A percentile compares a stretch with the other conserved stretches of the same genome.
phyloP scores from a whole-genome alignment of 2,888 invertebrate genomes.

The Hybos culiciformis region DNA sequence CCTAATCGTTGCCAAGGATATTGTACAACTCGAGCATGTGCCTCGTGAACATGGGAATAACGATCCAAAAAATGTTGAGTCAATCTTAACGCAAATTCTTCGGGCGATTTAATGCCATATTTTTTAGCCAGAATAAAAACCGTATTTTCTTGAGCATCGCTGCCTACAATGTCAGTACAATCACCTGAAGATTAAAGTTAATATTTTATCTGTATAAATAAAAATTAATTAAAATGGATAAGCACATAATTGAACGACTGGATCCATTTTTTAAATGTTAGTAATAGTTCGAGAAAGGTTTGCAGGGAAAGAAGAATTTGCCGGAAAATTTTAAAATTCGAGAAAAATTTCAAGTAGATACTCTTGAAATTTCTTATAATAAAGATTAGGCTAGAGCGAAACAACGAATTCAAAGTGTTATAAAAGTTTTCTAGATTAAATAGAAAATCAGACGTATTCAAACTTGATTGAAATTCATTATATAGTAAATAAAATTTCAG shows the following conservation, averaged over 20 bases:
- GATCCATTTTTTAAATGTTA: too few relatives aligned
- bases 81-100: neutral
- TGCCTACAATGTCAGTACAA: neutral
- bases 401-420: too few relatives aligned
- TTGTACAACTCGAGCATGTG: neutral
- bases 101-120: neutral
- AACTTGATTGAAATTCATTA: too few relatives aligned
- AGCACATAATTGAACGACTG: too few relatives aligned
- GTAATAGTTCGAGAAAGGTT: neutral
- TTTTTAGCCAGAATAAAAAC: neutral
- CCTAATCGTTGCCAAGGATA: neutral
- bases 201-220: too few relatives aligned
- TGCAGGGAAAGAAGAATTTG: neutral
- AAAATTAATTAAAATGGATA: too few relatives aligned
- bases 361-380: too few relatives aligned
- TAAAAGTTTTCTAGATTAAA: too few relatives aligned
- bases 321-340: neutral
- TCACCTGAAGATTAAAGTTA: conserved; percentile 19
- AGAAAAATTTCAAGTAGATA: too few relatives aligned
- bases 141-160: neutral
- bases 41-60: neutral
- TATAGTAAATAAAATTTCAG: too few relatives aligned
- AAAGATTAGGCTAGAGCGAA: too few relatives aligned
- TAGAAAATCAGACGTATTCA: too few relatives aligned
- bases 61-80: neutral